Percentiles rank a stretch among this genome's conserved stretches.
These are phyloP conservation scores for Chrysopilus asiliformis DNA, from an alignment of 2,888 invertebrate species.

Conservation along the genomic window DNA sequence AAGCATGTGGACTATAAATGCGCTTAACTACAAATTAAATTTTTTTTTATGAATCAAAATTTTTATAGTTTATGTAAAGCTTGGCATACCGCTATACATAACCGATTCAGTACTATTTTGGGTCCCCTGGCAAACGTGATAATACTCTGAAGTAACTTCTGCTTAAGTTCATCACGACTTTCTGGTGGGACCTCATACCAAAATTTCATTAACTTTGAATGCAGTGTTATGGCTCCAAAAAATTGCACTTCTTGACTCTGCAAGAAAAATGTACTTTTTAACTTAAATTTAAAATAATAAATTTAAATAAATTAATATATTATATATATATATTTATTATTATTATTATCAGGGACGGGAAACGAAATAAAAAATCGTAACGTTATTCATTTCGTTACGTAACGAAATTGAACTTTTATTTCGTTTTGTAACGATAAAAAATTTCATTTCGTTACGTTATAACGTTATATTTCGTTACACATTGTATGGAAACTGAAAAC, in stretches of 20 bases:
- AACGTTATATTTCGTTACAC: no score
- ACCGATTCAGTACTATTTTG: slow-evolving; percentile 69
- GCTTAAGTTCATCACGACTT: slow-evolving; percentile 61
- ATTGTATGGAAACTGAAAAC: no score
- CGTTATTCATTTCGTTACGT: no score
- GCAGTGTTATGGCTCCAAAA: slow-evolving; percentile 82
- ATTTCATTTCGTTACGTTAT: no score
- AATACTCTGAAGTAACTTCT: slow-evolving; percentile 63
- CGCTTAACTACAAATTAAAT: slow-evolving; percentile 46
- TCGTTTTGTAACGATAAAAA: no score
- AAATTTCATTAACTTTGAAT: slow-evolving; percentile 74
- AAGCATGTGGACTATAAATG: slow-evolving; percentile 59
- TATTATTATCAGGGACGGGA: no score
- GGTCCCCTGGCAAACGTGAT: slow-evolving; percentile 67
- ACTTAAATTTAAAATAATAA: no score
- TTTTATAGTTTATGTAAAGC: neutral
- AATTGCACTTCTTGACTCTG: slow-evolving; percentile 83
- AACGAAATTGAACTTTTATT: no score
- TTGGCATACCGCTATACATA: slow-evolving; percentile 65
- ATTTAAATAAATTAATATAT: no score
- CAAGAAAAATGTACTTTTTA: slow-evolving; percentile 26
- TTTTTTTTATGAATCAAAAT: neutral
- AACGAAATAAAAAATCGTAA: no score
- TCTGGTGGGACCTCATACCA: slow-evolving; percentile 78
- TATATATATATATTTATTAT: no score